A percentile compares a stretch with the other conserved stretches of the same genome.
phyloP scores from a whole-genome alignment of 2,113 vertebrate genomes.

The Centropus bengalensis region DNA sequence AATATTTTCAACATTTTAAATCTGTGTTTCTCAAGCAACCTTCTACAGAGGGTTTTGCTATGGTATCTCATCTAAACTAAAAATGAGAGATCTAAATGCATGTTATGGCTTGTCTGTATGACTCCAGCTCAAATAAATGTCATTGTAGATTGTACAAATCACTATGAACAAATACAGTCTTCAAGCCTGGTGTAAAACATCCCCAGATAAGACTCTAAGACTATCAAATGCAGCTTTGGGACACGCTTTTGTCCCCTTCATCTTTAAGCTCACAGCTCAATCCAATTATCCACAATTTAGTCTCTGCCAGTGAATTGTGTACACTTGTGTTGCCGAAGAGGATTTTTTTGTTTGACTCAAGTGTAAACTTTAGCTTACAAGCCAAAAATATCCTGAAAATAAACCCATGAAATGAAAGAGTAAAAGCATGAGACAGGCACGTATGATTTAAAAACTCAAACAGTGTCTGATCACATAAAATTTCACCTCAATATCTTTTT shows the following conservation, averaged over 20 bases:
- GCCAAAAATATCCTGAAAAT: slow-evolving; percentile 74
- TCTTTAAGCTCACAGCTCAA: slow-evolving; percentile 78
- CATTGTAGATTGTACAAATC: slow-evolving; percentile 76
- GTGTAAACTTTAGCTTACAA: slow-evolving; percentile 72
- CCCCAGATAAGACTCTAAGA: slow-evolving; percentile 77
- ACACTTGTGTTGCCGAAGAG: slow-evolving; percentile 58
- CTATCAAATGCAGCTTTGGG: slow-evolving; percentile 74
- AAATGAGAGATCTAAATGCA: slow-evolving; percentile 41
- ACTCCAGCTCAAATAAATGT: slow-evolving; percentile 75
- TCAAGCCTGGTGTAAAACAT: slow-evolving; percentile 77
- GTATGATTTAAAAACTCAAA: neutral
- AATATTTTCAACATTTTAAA: slow-evolving; percentile 39
- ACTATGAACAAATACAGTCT: slow-evolving; percentile 73
- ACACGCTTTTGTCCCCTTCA: slow-evolving; percentile 77
- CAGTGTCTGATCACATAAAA: slow-evolving; percentile 3
- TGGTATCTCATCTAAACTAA: slow-evolving; percentile 47
- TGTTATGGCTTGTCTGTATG: slow-evolving; percentile 68
- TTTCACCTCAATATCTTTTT: slow-evolving; percentile 12
- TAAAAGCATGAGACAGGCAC: slow-evolving; percentile 28
- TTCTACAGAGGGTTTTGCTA: slow-evolving; percentile 30
- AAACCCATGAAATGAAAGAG: slow-evolving; percentile 56
- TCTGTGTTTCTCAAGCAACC: slow-evolving; percentile 31
- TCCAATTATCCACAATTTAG: slow-evolving; percentile 81
- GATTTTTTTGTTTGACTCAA: slow-evolving; percentile 69
- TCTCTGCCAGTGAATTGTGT: slow-evolving; percentile 72